These are phyloP conservation scores for Himalopsyche tibetana DNA, from an alignment of 2,888 invertebrate species.

Conservation along the genomic window DNA sequence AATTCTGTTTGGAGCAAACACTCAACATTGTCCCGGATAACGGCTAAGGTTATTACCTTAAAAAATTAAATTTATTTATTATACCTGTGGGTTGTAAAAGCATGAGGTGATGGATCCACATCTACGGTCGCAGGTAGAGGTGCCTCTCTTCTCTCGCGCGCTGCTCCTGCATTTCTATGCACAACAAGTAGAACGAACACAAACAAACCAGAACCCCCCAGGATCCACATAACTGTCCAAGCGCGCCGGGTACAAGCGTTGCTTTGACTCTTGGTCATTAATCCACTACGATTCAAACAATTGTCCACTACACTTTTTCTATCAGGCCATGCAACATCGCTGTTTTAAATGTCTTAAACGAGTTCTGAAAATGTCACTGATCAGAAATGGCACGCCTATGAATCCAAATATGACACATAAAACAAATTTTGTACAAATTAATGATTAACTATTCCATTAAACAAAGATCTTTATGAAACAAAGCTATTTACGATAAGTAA, in stretches of 20 bases:
- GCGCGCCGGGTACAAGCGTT: conserved; percentile 48
- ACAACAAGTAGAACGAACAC: conserved; percentile 54
- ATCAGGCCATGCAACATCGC: not conserved
- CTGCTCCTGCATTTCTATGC: conserved; percentile 61
- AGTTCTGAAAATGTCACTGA: too few species aligned
- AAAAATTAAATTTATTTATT: not conserved
- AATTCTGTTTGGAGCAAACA: too few species aligned
- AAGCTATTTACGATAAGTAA: too few species aligned
- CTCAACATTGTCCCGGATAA: too few species aligned
- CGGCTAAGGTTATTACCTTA: too few species aligned
- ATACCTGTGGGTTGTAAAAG: conserved; percentile 64
- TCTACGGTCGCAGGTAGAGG: conserved; percentile 47
- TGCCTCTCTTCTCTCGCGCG: conserved; percentile 57
- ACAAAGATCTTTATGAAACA: too few species aligned
- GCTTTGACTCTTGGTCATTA: conserved; percentile 32
- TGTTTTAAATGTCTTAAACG: too few species aligned
- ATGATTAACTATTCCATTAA: too few species aligned
- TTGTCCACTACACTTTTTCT: not conserved
- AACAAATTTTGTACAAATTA: too few species aligned
- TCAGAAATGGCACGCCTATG: too few species aligned
- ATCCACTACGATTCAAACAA: not conserved
- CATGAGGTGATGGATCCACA: conserved; percentile 54
- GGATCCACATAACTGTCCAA: conserved; percentile 56
- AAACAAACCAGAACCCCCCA: conserved; percentile 41
- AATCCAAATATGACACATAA: too few species aligned